Evolutionary conservation across 2,113 vertebrate genomes (phyloP).

Genomic region (Dasyprocta punctata): DNA sequence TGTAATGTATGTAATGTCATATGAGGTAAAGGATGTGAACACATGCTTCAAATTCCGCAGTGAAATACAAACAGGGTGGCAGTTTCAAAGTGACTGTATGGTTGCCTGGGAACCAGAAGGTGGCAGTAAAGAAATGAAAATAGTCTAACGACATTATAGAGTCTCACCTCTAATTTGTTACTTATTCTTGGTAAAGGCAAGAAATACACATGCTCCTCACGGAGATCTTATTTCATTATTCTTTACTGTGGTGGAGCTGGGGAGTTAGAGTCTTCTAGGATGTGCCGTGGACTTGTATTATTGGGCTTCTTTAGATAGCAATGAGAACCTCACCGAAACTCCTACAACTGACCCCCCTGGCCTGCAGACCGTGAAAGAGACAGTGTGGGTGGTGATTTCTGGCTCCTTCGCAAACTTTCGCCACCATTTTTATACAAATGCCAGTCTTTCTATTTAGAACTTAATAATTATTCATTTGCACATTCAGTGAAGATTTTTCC

Average conservation of each 20-base stretch:
- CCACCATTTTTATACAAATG: not conserved
- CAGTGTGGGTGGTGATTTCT: rapidly evolving
- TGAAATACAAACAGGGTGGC: not conserved
- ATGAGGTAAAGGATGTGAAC: not conserved
- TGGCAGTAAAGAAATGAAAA: conserved; percentile 82
- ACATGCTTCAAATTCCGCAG: not conserved
- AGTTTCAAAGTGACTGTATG: not conserved
- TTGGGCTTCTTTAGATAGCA: not conserved
- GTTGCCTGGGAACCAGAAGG: conserved; percentile 80
- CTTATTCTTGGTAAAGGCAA: not conserved
- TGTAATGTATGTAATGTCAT: not conserved
- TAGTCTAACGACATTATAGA: not conserved
- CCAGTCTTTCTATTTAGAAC: not conserved
- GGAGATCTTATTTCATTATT: not conserved
- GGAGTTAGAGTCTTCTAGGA: not conserved
- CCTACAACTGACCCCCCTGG: not conserved
- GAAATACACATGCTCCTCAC: not conserved
- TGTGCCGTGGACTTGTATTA: not conserved
- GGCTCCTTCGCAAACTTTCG: not conserved
- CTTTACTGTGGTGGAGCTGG: not conserved
- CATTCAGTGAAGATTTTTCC: not conserved
- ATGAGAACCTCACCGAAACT: not conserved
- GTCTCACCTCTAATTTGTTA: not conserved
- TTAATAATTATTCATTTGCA: not conserved
- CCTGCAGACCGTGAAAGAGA: not conserved